Percentiles rank a stretch among this genome's conserved stretches.
Evolutionary conservation across 1,140 invertebrate species (phyloP).

Genomic region (Drosophila chauvacae): DNA sequence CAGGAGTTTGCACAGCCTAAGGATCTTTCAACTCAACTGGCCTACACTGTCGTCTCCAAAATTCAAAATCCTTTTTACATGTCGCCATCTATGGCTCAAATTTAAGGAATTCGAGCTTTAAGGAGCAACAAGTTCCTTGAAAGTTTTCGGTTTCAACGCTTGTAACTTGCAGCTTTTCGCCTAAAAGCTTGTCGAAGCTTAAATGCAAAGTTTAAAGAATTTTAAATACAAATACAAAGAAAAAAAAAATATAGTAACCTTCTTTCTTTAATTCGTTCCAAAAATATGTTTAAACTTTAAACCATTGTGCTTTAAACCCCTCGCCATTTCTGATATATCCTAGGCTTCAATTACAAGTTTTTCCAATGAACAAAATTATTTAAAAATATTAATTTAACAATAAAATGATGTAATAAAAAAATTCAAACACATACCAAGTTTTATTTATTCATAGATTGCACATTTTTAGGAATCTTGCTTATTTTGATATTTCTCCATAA

Average conservation of each 20-base stretch:
- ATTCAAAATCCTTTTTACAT: not conserved
- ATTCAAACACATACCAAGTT: not conserved
- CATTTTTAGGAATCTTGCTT: slow-evolving; percentile 41
- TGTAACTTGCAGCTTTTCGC: not conserved
- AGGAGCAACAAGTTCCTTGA: not conserved
- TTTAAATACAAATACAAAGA: not conserved
- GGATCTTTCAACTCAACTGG: not conserved
- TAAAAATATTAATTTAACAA: not conserved
- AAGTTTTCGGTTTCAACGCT: not conserved
- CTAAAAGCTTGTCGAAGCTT: not conserved
- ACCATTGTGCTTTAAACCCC: not conserved
- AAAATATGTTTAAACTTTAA: no score
- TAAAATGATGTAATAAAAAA: not conserved
- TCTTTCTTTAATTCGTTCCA: not conserved
- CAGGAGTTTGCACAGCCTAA: no score
- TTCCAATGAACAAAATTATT: not conserved
- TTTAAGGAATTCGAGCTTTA: not conserved
- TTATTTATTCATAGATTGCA: not conserved
- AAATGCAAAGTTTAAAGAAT: not conserved
- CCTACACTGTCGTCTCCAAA: not conserved
- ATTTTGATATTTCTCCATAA: slow-evolving; percentile 76
- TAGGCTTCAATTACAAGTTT: not conserved
- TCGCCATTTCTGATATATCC: not conserved
- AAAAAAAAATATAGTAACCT: not conserved
- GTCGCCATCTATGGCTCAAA: slow-evolving; percentile 4